These are phyloP conservation scores for Physella acuta DNA, from an alignment of 1,140 invertebrate species.

Conservation along the genomic window DNA sequence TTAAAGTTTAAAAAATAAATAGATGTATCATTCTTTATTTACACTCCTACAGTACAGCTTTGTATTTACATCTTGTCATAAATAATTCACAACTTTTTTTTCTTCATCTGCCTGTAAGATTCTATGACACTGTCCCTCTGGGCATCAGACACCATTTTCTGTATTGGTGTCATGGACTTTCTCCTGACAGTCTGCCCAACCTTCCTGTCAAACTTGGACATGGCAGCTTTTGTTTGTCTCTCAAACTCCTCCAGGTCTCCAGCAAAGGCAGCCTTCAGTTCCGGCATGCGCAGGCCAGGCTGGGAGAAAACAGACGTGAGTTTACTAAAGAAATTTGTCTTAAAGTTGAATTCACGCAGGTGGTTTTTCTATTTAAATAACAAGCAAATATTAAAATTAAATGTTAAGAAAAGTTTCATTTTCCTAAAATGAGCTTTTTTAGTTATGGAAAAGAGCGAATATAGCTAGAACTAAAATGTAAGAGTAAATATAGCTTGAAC, in stretches of 20 bases:
- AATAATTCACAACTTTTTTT: neutral
- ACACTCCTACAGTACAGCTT: too few species aligned
- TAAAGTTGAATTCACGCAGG: neutral
- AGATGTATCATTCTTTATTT: too few species aligned
- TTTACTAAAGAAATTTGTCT: neutral
- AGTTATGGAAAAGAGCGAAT: neutral
- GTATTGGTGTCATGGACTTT: constrained; percentile 1
- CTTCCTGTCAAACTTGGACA: neutral
- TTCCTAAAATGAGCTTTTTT: neutral
- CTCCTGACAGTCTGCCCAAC: constrained; percentile 13
- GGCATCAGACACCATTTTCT: neutral
- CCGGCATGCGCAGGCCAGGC: constrained; percentile 12
- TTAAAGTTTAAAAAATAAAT: too few species aligned
- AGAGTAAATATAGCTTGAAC: too few species aligned
- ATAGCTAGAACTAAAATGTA: neutral
- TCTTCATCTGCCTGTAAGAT: constrained; percentile 6
- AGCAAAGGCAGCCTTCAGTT: neutral
- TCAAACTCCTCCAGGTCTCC: neutral
- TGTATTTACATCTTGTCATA: too few species aligned
- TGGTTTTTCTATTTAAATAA: neutral
- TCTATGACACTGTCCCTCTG: constrained; percentile 1
- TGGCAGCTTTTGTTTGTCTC: neutral
- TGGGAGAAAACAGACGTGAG: neutral
- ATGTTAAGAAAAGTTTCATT: neutral
- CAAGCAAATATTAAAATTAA: neutral